A percentile compares a stretch with the other conserved stretches of the same genome.
These are phyloP conservation scores for Prunella strophiata DNA, from an alignment of 2,797 vertebrate genomes.

Conservation along the genomic window DNA sequence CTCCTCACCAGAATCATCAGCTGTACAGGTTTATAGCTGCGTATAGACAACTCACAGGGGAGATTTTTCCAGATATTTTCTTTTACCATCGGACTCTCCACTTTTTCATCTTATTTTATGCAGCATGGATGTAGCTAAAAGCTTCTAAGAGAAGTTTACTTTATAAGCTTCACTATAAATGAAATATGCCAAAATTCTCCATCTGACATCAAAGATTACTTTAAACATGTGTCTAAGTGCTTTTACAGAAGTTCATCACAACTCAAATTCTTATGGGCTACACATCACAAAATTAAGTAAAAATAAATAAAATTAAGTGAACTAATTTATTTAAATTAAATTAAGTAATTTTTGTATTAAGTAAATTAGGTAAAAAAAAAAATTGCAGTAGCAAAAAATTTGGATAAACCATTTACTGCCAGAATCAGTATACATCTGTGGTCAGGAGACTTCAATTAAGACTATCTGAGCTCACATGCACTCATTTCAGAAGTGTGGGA, in stretches of 20 bases:
- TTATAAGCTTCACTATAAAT: background rate
- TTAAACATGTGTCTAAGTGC: background rate
- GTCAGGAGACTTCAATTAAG: background rate
- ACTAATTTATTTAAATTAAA: background rate
- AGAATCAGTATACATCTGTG: background rate
- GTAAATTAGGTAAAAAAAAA: background rate
- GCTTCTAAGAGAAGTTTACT: background rate
- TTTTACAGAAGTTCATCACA: background rate
- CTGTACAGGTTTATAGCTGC: background rate
- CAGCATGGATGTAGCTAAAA: background rate
- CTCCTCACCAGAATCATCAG: background rate
- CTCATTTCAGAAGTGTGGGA: background rate
- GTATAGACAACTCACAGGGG: rapidly evolving
- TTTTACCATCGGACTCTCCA: background rate
- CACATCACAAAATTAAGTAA: background rate
- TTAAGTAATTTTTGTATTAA: background rate
- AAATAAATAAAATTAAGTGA: background rate
- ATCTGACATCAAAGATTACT: background rate
- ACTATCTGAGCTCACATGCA: background rate
- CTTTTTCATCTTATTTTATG: background rate
- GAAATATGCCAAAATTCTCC: background rate
- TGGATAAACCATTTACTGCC: background rate
- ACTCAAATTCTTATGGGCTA: background rate
- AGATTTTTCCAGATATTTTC: background rate
- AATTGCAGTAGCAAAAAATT: background rate